phyloP scores from a whole-genome alignment of 2,113 vertebrate species.

The Plectropomus leopardus region DNA sequence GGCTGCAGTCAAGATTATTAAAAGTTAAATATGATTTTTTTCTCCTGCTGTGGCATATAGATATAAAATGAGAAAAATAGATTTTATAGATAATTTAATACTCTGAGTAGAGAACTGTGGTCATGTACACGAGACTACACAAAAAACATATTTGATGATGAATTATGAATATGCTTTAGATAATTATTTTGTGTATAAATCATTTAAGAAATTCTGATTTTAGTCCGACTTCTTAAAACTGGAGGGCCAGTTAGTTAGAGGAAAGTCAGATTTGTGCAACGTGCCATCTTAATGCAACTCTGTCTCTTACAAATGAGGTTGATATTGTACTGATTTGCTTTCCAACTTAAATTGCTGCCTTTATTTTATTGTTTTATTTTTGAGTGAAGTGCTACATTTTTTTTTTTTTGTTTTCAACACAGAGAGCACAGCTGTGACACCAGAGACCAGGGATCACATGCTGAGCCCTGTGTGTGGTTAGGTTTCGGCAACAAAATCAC shows the following conservation, averaged over 20 bases:
- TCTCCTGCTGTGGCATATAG: not conserved
- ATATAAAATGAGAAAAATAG: constrained; percentile 10
- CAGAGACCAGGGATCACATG: too few relatives aligned
- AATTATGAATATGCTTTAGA: not conserved
- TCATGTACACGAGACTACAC: too few relatives aligned
- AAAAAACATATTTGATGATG: not conserved
- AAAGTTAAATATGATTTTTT: constrained; percentile 1
- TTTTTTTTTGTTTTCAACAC: not conserved
- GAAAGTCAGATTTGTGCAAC: not conserved
- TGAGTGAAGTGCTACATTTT: not conserved
- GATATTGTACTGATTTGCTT: not conserved
- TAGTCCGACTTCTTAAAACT: too few relatives aligned
- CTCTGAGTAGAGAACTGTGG: not conserved
- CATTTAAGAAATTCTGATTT: not conserved
- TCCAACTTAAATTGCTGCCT: not conserved
- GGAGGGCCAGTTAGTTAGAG: not conserved
- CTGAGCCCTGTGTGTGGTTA: too few relatives aligned
- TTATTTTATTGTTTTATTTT: too few relatives aligned
- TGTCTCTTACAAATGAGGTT: not conserved
- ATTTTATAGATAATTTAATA: not conserved
- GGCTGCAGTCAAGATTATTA: constrained; percentile 25
- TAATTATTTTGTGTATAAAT: not conserved
- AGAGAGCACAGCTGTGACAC: too few relatives aligned
- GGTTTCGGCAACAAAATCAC: too few relatives aligned
- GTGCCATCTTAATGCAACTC: too few relatives aligned